Base-by-base conservation (phyloP, 2,797 vertebrate genomes). In the Rousettus madagascariensis region DNA sequence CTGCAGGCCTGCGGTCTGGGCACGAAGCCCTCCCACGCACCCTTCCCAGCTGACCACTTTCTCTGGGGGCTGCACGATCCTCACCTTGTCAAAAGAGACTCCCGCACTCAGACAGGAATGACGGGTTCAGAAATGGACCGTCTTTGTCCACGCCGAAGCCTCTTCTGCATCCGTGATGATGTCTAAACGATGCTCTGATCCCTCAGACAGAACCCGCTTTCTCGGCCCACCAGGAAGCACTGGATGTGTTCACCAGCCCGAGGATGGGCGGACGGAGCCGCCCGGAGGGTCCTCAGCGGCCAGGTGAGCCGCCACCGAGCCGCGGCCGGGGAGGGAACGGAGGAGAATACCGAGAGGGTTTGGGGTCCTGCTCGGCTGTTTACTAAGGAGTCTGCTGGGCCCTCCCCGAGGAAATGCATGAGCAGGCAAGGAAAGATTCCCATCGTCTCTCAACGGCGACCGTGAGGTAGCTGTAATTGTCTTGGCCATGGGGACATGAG, bases 161-260 rank as follows among this genome's bases (percentile, higher is more conserved):
- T 82, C 80, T 0, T 0, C 71, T 63, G 94, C 8, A 0, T 38
- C 94, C 89, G 68, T 83, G 82, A 85, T 93, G 66, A 57, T 20
- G 65, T 85, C 91, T 97, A 83, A 93, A 97, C 80, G 94, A 84
- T 65, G 92, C 94, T 86, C 88, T 97, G 97, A 94, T 97, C 78
- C 8, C 68, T 26, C 53, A 41, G 43, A 85, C 38, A 97, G 95
- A 95, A 78, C 72, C n/a, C 0, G 0, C 92, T 95, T 53, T 96
- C 96, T 86, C 28, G 10, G 59, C 53, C 94, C 43, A 28, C 46
- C 0, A 5, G 79, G 93, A 97, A 94, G 90, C 80, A n/a, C 74
- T 51, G 63, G 88, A 75, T 1, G 24, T 61, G 88, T 95, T 61
- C 55, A 75, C 55, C 0, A 0, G 41, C 59, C 86, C 17, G 13